phyloP scores from a whole-genome alignment of 2,113 vertebrate species.

The Haplotaxodon microlepis region DNA sequence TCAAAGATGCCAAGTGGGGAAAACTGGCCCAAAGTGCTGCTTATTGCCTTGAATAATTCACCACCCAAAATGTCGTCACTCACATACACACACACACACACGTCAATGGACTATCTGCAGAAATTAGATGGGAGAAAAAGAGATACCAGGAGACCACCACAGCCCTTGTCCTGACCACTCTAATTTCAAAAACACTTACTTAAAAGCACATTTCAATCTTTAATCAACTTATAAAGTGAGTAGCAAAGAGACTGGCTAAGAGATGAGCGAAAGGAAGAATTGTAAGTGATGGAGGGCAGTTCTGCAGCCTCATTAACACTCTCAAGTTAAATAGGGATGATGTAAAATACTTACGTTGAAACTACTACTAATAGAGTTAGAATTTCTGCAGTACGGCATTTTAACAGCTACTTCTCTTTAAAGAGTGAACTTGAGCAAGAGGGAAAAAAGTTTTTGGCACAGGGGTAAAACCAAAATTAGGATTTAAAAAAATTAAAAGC shows the following conservation, averaged over 20 bases:
- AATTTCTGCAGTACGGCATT: slow-evolving; percentile 27
- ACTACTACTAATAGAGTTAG: slow-evolving; percentile 43
- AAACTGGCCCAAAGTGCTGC: slow-evolving; percentile 65
- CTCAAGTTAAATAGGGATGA: slow-evolving; percentile 56
- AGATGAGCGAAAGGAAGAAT: slow-evolving; percentile 40
- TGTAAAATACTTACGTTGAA: slow-evolving; percentile 63
- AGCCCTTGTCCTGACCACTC: slow-evolving; percentile 13
- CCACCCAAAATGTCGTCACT: slow-evolving; percentile 51
- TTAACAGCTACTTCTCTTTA: slow-evolving; percentile 23
- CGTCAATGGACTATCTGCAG: slow-evolving; percentile 12
- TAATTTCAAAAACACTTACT: slow-evolving; percentile 27
- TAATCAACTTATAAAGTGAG: slow-evolving; percentile 49
- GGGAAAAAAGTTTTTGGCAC: background rate
- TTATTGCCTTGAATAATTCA: slow-evolving; percentile 75
- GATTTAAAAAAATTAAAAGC: background rate
- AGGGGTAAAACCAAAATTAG: background rate
- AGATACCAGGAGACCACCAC: slow-evolving; percentile 2
- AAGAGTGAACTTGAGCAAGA: slow-evolving; percentile 8
- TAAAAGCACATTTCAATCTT: slow-evolving; percentile 61
- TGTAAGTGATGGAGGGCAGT: slow-evolving; percentile 52
- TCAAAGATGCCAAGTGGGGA: slow-evolving; percentile 65
- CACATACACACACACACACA: background rate
- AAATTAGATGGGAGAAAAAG: background rate
- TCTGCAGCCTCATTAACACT: slow-evolving; percentile 39
- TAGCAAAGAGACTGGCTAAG: background rate